These are phyloP conservation scores for Chiloscyllium punctatum DNA, from an alignment of 2,797 vertebrate species.

Conservation along the genomic window DNA sequence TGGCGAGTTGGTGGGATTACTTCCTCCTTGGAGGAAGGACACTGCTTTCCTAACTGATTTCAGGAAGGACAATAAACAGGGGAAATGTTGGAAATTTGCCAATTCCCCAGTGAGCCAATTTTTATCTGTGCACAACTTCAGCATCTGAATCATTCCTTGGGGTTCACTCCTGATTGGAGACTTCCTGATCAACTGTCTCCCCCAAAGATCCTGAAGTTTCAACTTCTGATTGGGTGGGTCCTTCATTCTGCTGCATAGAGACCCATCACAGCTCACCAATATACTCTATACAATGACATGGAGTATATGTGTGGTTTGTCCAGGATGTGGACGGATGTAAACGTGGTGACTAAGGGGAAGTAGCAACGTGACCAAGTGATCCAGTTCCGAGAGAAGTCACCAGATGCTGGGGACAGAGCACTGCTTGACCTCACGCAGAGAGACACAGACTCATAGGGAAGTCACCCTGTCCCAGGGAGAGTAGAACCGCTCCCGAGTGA, in stretches of 20 bases:
- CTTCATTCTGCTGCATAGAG: too few relatives aligned
- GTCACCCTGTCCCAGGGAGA: too few relatives aligned
- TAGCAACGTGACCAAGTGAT: background rate
- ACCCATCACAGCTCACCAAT: too few relatives aligned
- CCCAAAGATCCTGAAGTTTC: background rate
- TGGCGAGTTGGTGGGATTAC: background rate
- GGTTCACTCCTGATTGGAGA: background rate
- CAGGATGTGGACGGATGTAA: background rate
- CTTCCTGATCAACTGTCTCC: background rate
- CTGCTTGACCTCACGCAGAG: background rate
- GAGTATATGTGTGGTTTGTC: too few relatives aligned
- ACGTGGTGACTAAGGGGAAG: background rate
- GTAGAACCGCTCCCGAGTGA: too few relatives aligned
- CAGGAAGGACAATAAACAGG: background rate
- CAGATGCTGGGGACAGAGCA: background rate
- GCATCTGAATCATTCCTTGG: background rate
- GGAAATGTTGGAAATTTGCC: background rate
- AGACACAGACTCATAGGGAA: too few relatives aligned
- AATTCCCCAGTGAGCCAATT: background rate
- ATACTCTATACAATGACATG: too few relatives aligned
- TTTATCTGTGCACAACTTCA: background rate
- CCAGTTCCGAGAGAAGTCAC: background rate
- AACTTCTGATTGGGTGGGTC: background rate
- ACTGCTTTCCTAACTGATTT: too few relatives aligned
- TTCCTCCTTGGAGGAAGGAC: background rate